Evolutionary conservation across 37 sponge, comb jelly and placozoan genomes (phyloP).

Genomic region (Theonella swinhoei): DNA sequence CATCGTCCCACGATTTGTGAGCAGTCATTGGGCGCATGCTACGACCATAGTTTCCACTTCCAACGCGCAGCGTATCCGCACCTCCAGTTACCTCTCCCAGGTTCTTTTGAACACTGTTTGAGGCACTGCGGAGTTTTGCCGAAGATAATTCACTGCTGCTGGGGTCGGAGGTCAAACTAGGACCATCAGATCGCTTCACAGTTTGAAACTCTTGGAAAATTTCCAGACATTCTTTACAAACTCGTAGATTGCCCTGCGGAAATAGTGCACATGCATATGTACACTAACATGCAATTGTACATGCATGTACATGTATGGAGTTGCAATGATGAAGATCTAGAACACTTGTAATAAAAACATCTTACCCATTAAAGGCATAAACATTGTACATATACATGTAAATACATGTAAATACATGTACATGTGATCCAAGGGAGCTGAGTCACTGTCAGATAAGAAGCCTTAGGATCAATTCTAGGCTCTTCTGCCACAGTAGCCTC

Average conservation of each 20-base stretch:
- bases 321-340: too few relatives aligned
- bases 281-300: too few relatives aligned
- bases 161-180: not conserved
- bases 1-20: slow-evolving; percentile 51
- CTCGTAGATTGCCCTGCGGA: slow-evolving; percentile 31
- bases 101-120: not conserved
- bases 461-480: too few relatives aligned
- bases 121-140: not conserved
- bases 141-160: too few relatives aligned
- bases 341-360: too few relatives aligned
- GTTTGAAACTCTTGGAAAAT: slow-evolving; percentile 31
- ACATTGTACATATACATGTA: too few relatives aligned
- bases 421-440: too few relatives aligned
- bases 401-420: too few relatives aligned
- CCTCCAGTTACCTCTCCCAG: not conserved
- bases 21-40: slow-evolving; percentile 12
- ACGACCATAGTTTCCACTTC: not conserved
- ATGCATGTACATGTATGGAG: too few relatives aligned
- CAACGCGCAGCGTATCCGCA: not conserved
- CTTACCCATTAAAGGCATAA: too few relatives aligned
- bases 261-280: not conserved
- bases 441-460: too few relatives aligned
- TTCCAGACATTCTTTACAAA: slow-evolving; percentile 43
- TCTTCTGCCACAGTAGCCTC: too few relatives aligned
- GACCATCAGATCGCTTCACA: not conserved